Base-by-base conservation (phyloP, 2,888 invertebrate species). In the Pardosa pseudoannulata region DNA sequence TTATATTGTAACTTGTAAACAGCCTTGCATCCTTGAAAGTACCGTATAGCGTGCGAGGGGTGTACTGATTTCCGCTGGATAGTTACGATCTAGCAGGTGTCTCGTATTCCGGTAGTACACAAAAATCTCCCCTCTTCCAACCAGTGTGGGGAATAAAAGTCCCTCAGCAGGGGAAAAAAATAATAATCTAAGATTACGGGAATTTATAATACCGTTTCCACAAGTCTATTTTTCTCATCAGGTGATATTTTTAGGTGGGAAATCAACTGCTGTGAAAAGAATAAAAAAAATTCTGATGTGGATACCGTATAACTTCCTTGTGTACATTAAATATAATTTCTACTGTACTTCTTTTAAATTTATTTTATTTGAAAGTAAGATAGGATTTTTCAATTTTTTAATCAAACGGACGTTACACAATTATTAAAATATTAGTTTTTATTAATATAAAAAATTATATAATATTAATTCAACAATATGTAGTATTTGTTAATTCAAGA, bases 21-120 rank as follows among this genome's bases (percentile, higher is more conserved):
- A 46, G 41, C 41, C 16, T 5, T 16, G 16, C 41, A 16, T 16
- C 2, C 41, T 16, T 13, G 16, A 16, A 46, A 16, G 2, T 2
- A 46, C 13, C 41, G 16, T 2, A 46, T 46, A 46, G 9, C 9
- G 13, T 16, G 16, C 41, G 16, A 16, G 13, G 41, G 41, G 11
- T 46, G 41, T 46, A 16, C 16, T 46, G 41, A 46, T 46, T 46
- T 46, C 41, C 41, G 41, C 41, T 46, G 16, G 41, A 46, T 13
- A 46, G 7, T 46, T 16, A 2, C 16, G 41, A 46, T 46, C 41
- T 13, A 46, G 41, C 41, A 46, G 41, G 41, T 46, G 41, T 46
- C 41, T 46, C 16, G 41, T 16, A 67, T 28, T 27, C 67, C 31
- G 67, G 67, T 32, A 67, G 67, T 67, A n/a, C 67, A 67, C 7